Conservation (phyloP, 2,797 vertebrate species). For the Nannoperca obscura region DNA sequence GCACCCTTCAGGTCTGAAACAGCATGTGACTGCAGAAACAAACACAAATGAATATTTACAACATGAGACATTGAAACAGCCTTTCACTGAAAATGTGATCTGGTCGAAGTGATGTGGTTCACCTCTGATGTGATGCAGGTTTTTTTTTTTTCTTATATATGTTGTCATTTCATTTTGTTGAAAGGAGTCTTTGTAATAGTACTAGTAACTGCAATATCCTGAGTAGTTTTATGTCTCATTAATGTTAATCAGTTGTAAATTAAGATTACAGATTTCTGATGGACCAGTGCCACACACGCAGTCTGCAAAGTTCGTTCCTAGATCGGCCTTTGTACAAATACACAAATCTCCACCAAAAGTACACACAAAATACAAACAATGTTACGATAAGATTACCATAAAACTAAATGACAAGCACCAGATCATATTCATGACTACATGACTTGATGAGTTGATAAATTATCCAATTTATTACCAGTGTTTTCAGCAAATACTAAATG, state of each 20-base stretch:
- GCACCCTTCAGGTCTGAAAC: conserved; percentile 8
- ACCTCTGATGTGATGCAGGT: background rate
- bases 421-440: background rate
- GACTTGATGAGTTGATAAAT: background rate
- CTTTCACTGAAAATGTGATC: background rate
- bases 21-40: conserved; percentile 38
- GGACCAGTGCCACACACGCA: background rate
- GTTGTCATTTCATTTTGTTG: background rate
- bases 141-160: background rate
- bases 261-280: background rate
- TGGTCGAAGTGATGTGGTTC: too few relatives aligned
- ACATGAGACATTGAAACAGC: background rate
- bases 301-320: background rate
- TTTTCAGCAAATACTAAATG: background rate
- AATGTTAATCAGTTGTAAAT: background rate
- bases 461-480: background rate
- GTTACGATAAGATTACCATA: background rate
- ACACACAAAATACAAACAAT: background rate
- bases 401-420: background rate
- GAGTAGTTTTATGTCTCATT: background rate
- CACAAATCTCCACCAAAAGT: background rate
- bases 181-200: background rate
- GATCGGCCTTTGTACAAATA: background rate
- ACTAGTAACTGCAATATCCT: background rate
- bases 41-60: conserved; percentile 42